Base-by-base conservation (phyloP, 2,797 vertebrate species). In the Odontamblyopus rebecca region DNA sequence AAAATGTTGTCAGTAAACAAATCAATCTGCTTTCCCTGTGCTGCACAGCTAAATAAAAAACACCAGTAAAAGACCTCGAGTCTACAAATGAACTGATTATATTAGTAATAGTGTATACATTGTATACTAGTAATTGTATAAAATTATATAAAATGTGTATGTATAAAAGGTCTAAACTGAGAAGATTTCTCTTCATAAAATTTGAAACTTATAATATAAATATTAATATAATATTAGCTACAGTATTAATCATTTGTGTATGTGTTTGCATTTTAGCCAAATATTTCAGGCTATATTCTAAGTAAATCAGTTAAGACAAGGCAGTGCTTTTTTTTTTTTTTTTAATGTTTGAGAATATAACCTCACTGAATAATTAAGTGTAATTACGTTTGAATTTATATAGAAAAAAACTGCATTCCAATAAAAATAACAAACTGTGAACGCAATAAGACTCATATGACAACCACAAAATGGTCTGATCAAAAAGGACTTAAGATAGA, bases 301-400 rank as follows among this genome's bases (percentile, higher is more conserved):
- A 35, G 2, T 61, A 61, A 35, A 35, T 38, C 32, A 32, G 18
- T 32, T 32, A 61, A 61, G 15, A 35, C 29, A 61, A 16, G 27
- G 29, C 2, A 61, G 3, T 6, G 11, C 41, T 32, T 4, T 32
- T 32, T 32, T 4, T 32, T 32, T 32, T 3, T 38, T 38, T 38
- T 38, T 38, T 38, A 38, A 35, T 60, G 9, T 61, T n/a, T 61
- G 61, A 62, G 30, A 62, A 62, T 38, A 38, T 38, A 35, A 62
- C 30, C 6, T 19, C 1, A 61, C 3, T 35, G 7, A 35, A 62
- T 61, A 15, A 61, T 18, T 62, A 38, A 19, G 1, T 38, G 12
- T 19, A 32, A 16, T 15, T 60, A 60, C 4, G 15, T 15, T 29
- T 29, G 13, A 29, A 29, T 29, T 26, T 54, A 54, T 8, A n/a